Percentiles rank a stretch among this genome's conserved stretches.
These are phyloP conservation scores for Zoanthus sansibaricus DNA, from an alignment of 92 coral and sea anemone genomes.

Conservation along the genomic window DNA sequence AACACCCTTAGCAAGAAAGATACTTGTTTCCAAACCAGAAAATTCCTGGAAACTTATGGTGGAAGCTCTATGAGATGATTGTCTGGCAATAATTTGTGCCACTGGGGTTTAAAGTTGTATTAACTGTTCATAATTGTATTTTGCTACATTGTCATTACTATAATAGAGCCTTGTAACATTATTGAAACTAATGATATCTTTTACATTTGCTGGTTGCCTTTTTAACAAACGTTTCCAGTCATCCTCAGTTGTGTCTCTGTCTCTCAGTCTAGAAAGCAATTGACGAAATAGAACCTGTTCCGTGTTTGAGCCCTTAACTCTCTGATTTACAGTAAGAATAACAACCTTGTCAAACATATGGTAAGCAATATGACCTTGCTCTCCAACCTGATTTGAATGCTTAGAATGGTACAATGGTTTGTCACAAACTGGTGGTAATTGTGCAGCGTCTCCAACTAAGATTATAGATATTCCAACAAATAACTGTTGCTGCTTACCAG, in stretches of 20 bases:
- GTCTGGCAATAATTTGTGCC: neutral
- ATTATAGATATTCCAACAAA: neutral
- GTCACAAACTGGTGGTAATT: constrained; percentile 40
- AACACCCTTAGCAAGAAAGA: neutral
- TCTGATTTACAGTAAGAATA: neutral
- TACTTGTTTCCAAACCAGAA: neutral
- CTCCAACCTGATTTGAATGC: neutral
- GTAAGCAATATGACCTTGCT: neutral
- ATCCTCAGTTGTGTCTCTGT: neutral
- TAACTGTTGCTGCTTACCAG: neutral
- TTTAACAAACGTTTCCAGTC: neutral
- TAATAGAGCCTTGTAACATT: constrained; percentile 28
- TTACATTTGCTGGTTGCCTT: neutral
- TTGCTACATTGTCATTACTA: constrained; percentile 37
- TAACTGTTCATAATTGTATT: constrained; percentile 33
- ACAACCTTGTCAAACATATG: neutral
- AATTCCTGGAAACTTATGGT: neutral
- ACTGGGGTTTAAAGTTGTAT: neutral
- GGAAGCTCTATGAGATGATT: neutral
- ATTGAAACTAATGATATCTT: constrained; percentile 35
- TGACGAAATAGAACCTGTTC: neutral
- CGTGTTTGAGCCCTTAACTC: neutral
- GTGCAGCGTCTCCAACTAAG: neutral
- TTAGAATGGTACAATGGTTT: neutral
- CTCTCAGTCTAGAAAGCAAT: neutral